Percentiles rank a stretch among this genome's conserved stretches.
These are phyloP conservation scores for Spinus pinus DNA, from an alignment of 2,797 vertebrate species.

Conservation along the genomic window DNA sequence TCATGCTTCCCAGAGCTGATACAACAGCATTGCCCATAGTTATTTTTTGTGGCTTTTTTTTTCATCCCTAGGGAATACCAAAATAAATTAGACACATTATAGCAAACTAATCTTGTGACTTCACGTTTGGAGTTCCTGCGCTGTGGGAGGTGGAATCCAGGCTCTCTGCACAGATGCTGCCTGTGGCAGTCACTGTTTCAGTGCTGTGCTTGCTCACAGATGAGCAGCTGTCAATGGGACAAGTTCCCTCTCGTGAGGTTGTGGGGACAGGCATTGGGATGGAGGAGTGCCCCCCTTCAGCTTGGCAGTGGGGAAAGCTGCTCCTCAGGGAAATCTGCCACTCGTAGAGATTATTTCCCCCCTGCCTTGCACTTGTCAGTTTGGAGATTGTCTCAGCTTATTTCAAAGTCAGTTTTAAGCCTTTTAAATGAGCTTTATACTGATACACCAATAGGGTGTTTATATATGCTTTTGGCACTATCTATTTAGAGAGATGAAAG, in stretches of 20 bases:
- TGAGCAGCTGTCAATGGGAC: not conserved
- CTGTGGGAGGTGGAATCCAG: not conserved
- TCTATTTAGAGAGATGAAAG: not conserved
- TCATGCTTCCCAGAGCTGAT: not conserved
- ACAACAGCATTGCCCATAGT: not conserved
- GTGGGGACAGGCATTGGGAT: not conserved
- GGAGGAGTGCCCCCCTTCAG: not conserved
- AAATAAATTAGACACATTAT: not conserved
- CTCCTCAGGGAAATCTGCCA: not conserved
- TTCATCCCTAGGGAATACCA: not conserved
- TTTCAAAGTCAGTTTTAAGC: not conserved
- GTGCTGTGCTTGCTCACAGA: not conserved
- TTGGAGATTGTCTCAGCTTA: not conserved
- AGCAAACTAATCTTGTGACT: not conserved
- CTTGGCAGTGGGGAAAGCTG: not conserved
- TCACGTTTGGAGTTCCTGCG: rapidly evolving
- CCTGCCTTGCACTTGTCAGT: not conserved
- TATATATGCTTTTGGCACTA: not conserved
- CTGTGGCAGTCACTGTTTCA: not conserved
- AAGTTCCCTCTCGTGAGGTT: rapidly evolving
- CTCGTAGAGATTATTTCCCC: not conserved
- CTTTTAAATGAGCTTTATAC: not conserved
- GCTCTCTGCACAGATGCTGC: not conserved
- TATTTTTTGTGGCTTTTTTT: not conserved
- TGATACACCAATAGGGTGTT: not conserved